These are phyloP conservation scores for Pristionchus maxplancki DNA, from an alignment of 2,888 invertebrate species.

Conservation along the genomic window DNA sequence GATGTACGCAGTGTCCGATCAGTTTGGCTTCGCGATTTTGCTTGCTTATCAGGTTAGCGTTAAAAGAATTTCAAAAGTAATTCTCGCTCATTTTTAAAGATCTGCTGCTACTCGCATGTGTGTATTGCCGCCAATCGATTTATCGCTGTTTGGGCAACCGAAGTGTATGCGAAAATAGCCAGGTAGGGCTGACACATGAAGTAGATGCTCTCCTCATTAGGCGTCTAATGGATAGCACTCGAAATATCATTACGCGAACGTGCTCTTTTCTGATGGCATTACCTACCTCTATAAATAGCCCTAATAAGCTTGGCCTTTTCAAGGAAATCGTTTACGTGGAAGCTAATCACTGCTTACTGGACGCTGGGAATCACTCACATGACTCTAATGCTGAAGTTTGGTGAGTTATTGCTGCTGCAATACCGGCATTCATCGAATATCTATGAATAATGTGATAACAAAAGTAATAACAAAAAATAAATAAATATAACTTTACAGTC, in stretches of 20 bases:
- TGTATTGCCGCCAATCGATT: conserved; percentile 54
- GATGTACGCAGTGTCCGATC: not conserved
- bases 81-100: not conserved
- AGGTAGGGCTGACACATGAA: no score
- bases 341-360: not conserved
- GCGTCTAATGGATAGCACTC: no score
- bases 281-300: no score
- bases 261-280: no score
- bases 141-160: conserved; percentile 53
- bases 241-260: no score
- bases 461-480: no score
- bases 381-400: not conserved
- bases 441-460: not conserved
- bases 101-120: conserved; percentile 55
- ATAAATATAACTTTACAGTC: not conserved
- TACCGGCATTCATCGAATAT: not conserved
- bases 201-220: no score
- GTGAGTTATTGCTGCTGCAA: not conserved
- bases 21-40: not conserved
- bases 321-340: not conserved
- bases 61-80: not conserved
- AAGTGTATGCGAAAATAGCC: conserved; percentile 39
- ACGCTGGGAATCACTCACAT: not conserved
- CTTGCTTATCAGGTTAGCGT: not conserved
- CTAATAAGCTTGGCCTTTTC: not conserved